Evolutionary conservation across 2,797 vertebrate genomes (phyloP).

Genomic region (Sebastes glaucus): DNA sequence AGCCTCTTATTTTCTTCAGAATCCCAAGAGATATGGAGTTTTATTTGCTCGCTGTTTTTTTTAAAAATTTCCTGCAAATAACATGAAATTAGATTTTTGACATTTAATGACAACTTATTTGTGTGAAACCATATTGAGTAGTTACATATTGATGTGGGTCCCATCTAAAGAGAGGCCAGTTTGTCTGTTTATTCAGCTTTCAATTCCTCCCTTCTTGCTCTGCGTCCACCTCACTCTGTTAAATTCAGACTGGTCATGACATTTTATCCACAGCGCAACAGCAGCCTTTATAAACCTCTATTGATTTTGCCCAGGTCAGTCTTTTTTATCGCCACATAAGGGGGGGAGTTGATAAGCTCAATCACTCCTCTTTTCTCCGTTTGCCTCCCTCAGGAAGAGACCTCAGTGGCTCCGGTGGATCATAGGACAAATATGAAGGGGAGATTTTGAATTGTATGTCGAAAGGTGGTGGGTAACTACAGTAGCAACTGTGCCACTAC

Average conservation of each 20-base stretch:
- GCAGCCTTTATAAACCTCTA: slow-evolving; percentile 44
- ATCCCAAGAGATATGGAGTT: no score
- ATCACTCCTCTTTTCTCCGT: slow-evolving; percentile 42
- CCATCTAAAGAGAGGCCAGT: neutral
- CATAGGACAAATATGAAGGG: neutral
- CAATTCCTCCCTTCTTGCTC: neutral
- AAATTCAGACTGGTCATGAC: slow-evolving; percentile 7
- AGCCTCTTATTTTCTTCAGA: no score
- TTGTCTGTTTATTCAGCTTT: neutral
- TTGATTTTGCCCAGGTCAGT: slow-evolving; percentile 52
- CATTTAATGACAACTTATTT: no score
- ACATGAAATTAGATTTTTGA: no score
- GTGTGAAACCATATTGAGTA: no score
- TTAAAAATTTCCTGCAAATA: no score
- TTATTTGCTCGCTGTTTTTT: no score
- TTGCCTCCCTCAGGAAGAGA: slow-evolving; percentile 15
- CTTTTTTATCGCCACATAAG: slow-evolving; percentile 58
- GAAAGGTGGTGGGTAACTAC: neutral
- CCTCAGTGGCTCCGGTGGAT: slow-evolving; percentile 1
- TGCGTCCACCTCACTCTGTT: neutral
- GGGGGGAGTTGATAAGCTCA: slow-evolving; percentile 48
- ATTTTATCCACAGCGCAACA: slow-evolving; percentile 24
- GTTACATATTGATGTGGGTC: neutral
- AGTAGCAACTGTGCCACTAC: neutral
- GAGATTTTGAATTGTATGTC: neutral